A percentile compares a stretch with the other conserved stretches of the same genome.
Evolutionary conservation across 1,140 invertebrate species (phyloP).

Genomic region (Dufourea novaeangliae): DNA sequence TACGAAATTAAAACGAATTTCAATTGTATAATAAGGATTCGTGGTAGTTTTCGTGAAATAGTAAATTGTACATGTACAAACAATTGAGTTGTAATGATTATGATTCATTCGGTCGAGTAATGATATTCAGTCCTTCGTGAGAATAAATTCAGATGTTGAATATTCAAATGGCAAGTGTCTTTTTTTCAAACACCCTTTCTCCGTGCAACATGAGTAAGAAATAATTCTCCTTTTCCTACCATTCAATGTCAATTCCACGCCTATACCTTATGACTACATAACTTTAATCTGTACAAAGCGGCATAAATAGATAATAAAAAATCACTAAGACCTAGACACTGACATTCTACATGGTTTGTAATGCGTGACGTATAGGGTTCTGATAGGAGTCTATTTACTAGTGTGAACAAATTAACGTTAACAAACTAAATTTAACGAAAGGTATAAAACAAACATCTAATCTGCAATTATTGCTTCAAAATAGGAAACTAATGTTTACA

Average conservation of each 20-base stretch:
- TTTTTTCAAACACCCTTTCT: conserved; percentile 1
- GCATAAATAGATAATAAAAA: not conserved
- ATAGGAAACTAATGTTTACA: too few species aligned
- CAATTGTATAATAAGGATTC: too few species aligned
- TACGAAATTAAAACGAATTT: too few species aligned
- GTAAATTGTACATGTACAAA: too few species aligned
- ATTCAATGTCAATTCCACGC: conserved; percentile 38
- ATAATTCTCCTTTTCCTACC: not conserved
- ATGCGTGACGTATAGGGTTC: too few species aligned
- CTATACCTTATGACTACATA: conserved; percentile 1
- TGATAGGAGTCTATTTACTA: too few species aligned
- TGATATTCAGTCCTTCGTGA: not conserved
- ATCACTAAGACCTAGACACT: not conserved
- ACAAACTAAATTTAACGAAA: too few species aligned
- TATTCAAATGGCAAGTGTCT: conserved; percentile 1
- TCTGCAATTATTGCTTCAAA: too few species aligned
- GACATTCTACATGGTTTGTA: not conserved
- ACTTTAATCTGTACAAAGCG: not conserved
- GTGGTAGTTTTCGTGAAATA: too few species aligned
- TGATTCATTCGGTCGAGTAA: not conserved
- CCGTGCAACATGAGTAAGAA: not conserved
- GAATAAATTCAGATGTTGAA: not conserved
- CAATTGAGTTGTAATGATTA: not conserved
- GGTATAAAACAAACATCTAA: too few species aligned
- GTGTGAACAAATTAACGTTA: too few species aligned